Conservation (phyloP, 2,113 vertebrate genomes). For the Erinaceus europaeus region DNA sequence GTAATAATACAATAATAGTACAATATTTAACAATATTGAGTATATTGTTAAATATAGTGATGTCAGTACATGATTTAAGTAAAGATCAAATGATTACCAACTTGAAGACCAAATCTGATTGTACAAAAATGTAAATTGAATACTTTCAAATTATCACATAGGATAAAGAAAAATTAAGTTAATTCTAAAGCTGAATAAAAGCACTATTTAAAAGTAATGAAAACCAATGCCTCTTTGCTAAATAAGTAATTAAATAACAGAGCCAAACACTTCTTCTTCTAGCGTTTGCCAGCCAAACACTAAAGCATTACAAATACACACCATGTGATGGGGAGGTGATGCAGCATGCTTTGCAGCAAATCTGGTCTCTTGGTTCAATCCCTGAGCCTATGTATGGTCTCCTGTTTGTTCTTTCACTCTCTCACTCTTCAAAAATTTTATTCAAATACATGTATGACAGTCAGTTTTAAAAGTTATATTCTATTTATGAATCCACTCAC, state of each 20-base stretch:
- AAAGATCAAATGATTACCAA: slow-evolving; percentile 20
- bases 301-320: slow-evolving; percentile 12
- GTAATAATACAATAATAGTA: too few species aligned
- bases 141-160: neutral
- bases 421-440: too few species aligned
- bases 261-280: too few species aligned
- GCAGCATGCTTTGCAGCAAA: too few species aligned
- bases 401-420: too few species aligned
- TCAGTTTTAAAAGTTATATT: slow-evolving; percentile 2
- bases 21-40: neutral
- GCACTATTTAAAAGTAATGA: slow-evolving; percentile 13
- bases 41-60: neutral
- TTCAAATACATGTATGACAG: neutral
- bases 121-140: slow-evolving; percentile 3
- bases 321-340: too few species aligned
- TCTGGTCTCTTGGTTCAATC: too few species aligned
- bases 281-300: too few species aligned
- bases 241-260: too few species aligned
- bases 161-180: slow-evolving; percentile 41
- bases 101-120: neutral
- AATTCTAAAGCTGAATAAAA: slow-evolving; percentile 16
- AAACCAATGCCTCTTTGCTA: neutral
- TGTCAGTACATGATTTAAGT: neutral
- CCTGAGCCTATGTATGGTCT: too few species aligned
- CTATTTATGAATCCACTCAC: neutral